Base-by-base conservation (phyloP, 2,888 invertebrate species). In the Eulithis prunata region DNA sequence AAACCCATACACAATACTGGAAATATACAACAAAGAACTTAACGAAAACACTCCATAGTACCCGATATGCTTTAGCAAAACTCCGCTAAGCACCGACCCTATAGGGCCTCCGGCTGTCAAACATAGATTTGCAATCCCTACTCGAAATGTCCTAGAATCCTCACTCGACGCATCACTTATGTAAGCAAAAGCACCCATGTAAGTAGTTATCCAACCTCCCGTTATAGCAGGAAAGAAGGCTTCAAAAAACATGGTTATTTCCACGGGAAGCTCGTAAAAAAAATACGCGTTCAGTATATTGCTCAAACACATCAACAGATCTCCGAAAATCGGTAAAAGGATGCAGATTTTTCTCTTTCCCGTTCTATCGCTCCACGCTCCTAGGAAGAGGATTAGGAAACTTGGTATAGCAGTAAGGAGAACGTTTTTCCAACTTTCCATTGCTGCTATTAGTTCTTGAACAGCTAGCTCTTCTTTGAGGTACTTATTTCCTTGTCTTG, bases 401-500 rank as follows among this genome's bases (percentile, higher is more conserved):
- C 94, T 90, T 3, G 95, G 94, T 52, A 95, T 81, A 0, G 94
- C 85, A 43, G 94, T 94, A 57, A 94, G 82, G 0, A 95, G 78
- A 1, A 94, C 81, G 38, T 93, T 94, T 74, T 94, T 94, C 93
- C 94, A 94, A 13, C 90, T 91, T 64, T 93, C 90, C 89, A 94
- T 94, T 1, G 88, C 87, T 1, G 93, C 88, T 52, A 95, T 94
- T 8, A 94, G 80, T 63, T 93, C 89, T 70, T 95, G 95, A 0
- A 95, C 94, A 5, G 93, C 92, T 11, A 94, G 82, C 78, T 96
- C 96, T 83, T 96, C 94, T 55, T 84, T 77, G 3, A 94, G 93
- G 76, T 95, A 95, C 72, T 94, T 94, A 6, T 94, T 94, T 7
- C 96, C 96, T 78, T 96, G 93, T 77, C 96, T 94, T 4, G 94